phyloP scores from a whole-genome alignment of 2,888 invertebrate genomes.

The Lepidocyrtinus sp. region DNA sequence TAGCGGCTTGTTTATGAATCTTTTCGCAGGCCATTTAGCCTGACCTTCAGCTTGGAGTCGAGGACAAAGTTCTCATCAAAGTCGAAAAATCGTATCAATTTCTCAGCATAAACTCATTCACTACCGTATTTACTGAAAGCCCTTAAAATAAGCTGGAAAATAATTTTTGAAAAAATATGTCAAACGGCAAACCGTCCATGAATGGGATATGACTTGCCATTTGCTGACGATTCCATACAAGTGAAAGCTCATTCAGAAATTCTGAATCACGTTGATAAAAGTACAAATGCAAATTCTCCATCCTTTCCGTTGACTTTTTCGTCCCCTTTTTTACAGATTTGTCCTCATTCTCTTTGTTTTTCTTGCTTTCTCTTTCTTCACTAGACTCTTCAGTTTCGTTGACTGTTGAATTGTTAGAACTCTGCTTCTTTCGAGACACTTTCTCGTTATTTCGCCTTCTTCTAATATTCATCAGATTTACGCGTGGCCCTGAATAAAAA shows the following conservation, averaged over 20 bases:
- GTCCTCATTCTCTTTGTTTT: background rate
- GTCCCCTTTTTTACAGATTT: background rate
- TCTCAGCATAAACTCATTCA: too few species aligned
- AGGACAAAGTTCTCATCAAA: conserved; percentile 37
- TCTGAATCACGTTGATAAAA: conserved; percentile 67
- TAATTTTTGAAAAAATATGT: too few species aligned
- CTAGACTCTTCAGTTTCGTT: background rate
- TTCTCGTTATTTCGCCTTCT: background rate
- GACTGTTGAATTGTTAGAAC: background rate
- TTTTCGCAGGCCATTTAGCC: too few species aligned
- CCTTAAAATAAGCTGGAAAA: too few species aligned
- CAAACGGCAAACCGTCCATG: too few species aligned
- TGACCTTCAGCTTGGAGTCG: conserved; percentile 41
- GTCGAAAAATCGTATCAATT: conserved; percentile 1
- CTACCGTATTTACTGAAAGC: too few species aligned
- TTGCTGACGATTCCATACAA: conserved; percentile 67
- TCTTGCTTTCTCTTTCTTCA: background rate
- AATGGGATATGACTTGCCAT: conserved; percentile 67
- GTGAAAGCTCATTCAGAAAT: conserved; percentile 67
- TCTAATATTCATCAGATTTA: background rate
- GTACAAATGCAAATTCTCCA: conserved; percentile 62
- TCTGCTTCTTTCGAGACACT: background rate
- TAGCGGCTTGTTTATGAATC: too few species aligned
- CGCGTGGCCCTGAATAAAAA: background rate
- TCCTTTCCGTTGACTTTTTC: conserved; percentile 25